Evolutionary conservation across 37 sponge, comb jelly and placozoan genomes (phyloP), one percentile per base, ranked within the genome.

Genomic region (Dysidea cf. avara): DNA sequence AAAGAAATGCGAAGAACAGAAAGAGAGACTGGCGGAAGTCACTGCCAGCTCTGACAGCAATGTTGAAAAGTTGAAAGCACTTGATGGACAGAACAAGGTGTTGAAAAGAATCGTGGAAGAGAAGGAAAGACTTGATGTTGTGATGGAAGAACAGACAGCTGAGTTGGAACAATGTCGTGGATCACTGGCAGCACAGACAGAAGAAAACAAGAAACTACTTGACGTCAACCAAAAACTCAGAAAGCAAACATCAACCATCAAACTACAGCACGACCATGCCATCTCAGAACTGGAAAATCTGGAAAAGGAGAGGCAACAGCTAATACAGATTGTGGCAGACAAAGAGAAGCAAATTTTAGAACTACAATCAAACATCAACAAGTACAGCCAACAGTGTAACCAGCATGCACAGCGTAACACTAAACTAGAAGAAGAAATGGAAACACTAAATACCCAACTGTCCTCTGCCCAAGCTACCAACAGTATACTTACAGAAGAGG

Each of bases 1-100:
- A 31, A 75, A 69, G 61, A 68, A 50, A 22, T 53, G 52, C 75
- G 83, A 83, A 39, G 60, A 24, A 30, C 30, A 54, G 5, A 68
- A 35, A 20, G 83, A 83, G 28, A 37, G 75, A 54, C 46, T 43
- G 9, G 9, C 46, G 5, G 46, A 43, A 43, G 46, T 43, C 7
- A 43, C 7, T 12, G 5, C 46, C 46, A 43, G 9, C 46, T 43
- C 46, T 43, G 46, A 43, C 9, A 43, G 5, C 38, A 63, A 32
- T 37, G 31, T 35, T 37, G 36, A 63, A 32, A 63, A 33, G 69
- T n/a, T 51, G 13, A 49, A 69, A 20, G 28, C 13, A 28, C 69
- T 69, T 7, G 32, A 69, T 7, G 30, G 20, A 18, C 16, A 69
- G 29, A 69, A 69, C 17, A 26, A 12, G 1, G 50, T 2, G 28